Conservation (phyloP, 2,888 invertebrate genomes). For the Anoncus sp. region DNA sequence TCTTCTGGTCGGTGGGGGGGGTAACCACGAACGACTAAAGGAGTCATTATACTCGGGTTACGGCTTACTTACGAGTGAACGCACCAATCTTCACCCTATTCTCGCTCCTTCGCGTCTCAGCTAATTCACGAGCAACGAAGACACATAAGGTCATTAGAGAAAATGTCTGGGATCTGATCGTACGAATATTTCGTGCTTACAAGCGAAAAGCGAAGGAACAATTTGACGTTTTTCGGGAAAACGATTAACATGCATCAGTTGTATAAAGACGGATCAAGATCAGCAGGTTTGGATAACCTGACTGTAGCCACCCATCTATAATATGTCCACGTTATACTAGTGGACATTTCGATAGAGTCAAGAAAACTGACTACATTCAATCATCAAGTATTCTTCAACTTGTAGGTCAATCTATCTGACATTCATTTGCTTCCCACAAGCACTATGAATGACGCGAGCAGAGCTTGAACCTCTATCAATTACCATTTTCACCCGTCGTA, state of each 20-base stretch:
- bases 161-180: constrained; percentile 37
- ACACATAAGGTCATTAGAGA: constrained; percentile 46
- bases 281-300: no score
- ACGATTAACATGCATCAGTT: neutral
- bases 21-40: constrained; percentile 54
- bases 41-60: constrained; percentile 63
- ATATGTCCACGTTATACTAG: no score
- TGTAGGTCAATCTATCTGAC: neutral
- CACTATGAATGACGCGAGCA: neutral
- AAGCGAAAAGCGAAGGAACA: neutral
- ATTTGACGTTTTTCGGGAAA: neutral
- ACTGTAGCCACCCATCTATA: no score
- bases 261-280: neutral
- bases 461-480: neutral
- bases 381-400: no score
- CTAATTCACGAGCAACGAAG: constrained; percentile 51
- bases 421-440: neutral
- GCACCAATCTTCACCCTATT: constrained; percentile 53
- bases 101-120: constrained; percentile 32
- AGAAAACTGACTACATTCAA: neutral
- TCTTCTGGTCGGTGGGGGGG: no score
- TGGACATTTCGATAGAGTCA: neutral
- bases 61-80: constrained; percentile 60
- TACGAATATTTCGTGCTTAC: neutral
- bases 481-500: neutral